These are phyloP conservation scores for Osmerus eperlanus DNA, from an alignment of 2,113 vertebrate species.

Conservation along the genomic window DNA sequence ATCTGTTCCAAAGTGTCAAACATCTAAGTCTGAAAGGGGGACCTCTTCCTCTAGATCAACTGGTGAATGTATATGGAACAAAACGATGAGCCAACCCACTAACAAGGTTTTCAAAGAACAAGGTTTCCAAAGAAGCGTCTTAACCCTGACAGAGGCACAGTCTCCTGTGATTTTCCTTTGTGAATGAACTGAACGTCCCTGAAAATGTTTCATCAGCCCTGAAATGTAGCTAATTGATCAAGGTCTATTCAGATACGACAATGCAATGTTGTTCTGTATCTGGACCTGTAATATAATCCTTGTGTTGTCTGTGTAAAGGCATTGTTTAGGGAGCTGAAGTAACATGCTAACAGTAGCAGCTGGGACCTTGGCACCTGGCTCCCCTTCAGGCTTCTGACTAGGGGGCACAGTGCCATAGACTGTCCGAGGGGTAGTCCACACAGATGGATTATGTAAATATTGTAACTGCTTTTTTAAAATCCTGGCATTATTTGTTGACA, in stretches of 20 bases:
- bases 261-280: too few relatives aligned
- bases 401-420: neutral
- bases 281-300: too few relatives aligned
- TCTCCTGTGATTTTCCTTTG: neutral
- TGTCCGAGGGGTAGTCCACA: too few relatives aligned
- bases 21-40: neutral
- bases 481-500: too few relatives aligned
- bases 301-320: neutral
- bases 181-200: neutral
- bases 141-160: neutral
- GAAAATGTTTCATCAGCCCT: neutral
- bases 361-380: constrained; percentile 17
- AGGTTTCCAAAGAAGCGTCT: neutral
- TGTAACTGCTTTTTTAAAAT: too few relatives aligned
- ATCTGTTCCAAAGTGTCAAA: neutral
- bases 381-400: constrained; percentile 9
- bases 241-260: neutral
- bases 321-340: neutral
- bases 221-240: neutral
- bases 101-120: neutral
- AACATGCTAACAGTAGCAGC: constrained; percentile 24
- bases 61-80: neutral
- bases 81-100: neutral
- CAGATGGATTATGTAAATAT: too few relatives aligned
- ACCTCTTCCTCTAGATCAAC: neutral